phyloP scores from a whole-genome alignment of 53 echinoderm and acorn worm genomes.

The Mesocentrotus franciscanus region DNA sequence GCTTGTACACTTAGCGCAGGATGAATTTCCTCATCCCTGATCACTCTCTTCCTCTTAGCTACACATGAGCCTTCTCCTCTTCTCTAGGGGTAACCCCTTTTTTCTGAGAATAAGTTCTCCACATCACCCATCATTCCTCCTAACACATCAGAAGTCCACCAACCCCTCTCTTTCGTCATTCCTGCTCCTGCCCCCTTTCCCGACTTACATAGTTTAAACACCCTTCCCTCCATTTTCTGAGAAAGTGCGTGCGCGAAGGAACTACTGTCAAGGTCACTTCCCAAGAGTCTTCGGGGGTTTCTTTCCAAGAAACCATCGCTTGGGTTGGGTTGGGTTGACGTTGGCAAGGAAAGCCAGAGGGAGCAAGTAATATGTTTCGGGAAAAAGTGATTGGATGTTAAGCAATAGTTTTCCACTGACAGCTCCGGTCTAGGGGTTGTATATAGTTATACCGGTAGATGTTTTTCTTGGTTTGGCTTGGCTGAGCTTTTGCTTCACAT shows the following conservation, averaged over 20 bases:
- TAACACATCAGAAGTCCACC: too few species aligned
- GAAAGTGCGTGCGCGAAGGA: neutral
- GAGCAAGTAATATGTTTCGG: neutral
- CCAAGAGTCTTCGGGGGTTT: neutral
- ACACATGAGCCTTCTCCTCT: too few species aligned
- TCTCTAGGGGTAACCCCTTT: too few species aligned
- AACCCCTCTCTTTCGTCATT: neutral
- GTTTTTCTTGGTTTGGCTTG: neutral
- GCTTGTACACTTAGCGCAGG: too few species aligned
- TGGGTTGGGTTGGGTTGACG: neutral
- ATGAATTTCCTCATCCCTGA: too few species aligned
- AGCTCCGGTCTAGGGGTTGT: neutral
- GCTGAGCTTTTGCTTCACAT: neutral
- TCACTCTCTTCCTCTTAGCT: too few species aligned
- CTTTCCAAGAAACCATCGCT: slow-evolving; percentile 17
- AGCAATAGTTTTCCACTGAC: neutral
- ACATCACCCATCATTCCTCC: too few species aligned
- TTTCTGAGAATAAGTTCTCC: too few species aligned
- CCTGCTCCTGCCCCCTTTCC: neutral
- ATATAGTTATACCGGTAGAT: too few species aligned
- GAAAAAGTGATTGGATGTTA: neutral
- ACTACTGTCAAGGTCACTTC: neutral
- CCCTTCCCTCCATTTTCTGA: neutral
- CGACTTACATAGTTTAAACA: neutral
- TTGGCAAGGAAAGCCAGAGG: neutral